Conservation (phyloP, 92 coral and sea anemone species). For the Galaxea fascicularis region DNA sequence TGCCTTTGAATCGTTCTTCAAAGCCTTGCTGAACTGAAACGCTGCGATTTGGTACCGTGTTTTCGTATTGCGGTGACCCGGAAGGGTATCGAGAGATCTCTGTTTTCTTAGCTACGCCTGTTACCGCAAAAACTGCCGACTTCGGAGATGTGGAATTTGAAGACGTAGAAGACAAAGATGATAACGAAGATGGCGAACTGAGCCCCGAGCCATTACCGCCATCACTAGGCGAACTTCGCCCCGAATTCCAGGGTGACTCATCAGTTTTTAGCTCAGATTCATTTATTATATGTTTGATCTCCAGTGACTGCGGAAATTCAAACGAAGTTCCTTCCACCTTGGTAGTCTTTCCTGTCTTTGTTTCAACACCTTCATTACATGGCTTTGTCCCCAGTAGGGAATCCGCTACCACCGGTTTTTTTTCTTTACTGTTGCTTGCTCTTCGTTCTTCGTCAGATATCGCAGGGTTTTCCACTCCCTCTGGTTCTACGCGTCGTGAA, state of each 20-base stretch:
- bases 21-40: not conserved
- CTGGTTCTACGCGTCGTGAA: slow-evolving; percentile 17
- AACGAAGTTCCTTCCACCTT: not conserved
- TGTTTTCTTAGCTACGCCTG: slow-evolving; percentile 7
- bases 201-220: slow-evolving; percentile 54
- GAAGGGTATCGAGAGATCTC: not conserved
- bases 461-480: slow-evolving; percentile 27
- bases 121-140: slow-evolving; percentile 44
- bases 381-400: not conserved
- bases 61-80: not conserved
- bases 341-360: not conserved
- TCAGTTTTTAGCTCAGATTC: slow-evolving; percentile 12
- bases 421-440: not conserved
- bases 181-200: slow-evolving; percentile 81
- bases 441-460: not conserved
- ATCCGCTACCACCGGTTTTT: not conserved
- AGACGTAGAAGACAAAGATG: slow-evolving; percentile 80
- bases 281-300: not conserved
- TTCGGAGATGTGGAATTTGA: slow-evolving; percentile 67
- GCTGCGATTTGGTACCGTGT: not conserved
- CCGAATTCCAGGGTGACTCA: not conserved
- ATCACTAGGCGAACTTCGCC: slow-evolving; percentile 27
- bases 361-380: not conserved
- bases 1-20: not conserved
- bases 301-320: slow-evolving; percentile 6